These are phyloP conservation scores for Palaemon carinicauda DNA, from an alignment of 1,140 invertebrate species.

Conservation along the genomic window DNA sequence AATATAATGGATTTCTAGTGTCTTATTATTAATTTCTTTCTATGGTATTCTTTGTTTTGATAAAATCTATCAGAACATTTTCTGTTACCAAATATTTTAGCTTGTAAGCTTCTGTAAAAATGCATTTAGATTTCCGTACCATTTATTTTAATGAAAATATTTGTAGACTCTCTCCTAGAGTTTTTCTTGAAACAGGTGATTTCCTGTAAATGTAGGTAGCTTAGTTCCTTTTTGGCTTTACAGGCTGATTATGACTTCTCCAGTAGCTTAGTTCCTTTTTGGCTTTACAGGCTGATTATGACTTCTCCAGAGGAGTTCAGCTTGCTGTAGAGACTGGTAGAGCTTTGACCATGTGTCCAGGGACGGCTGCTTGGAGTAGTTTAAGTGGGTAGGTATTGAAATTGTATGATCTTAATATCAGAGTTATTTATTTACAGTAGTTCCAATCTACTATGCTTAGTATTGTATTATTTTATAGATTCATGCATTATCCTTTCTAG, in stretches of 20 bases:
- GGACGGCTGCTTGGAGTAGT: constrained; percentile 75
- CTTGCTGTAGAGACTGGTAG: constrained; percentile 69
- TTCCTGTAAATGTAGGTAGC: neutral
- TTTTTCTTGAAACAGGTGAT: neutral
- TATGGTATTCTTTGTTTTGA: too few species aligned
- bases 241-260: constrained; percentile 76
- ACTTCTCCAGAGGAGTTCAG: constrained; percentile 72
- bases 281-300: constrained; percentile 71
- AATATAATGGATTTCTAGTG: too few species aligned
- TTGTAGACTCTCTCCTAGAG: too few species aligned
- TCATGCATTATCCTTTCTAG: too few species aligned
- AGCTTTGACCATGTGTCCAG: constrained; percentile 72
- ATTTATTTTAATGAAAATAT: too few species aligned
- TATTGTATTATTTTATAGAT: too few species aligned
- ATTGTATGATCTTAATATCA: neutral
- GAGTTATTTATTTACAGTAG: neutral
- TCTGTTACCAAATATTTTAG: too few species aligned
- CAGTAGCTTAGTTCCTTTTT: constrained; percentile 61
- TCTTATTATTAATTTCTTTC: too few species aligned
- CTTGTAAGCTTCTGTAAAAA: too few species aligned
- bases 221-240: constrained; percentile 42
- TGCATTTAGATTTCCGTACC: too few species aligned
- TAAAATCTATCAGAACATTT: too few species aligned
- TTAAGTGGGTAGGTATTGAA: constrained; percentile 59
- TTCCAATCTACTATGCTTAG: neutral